A percentile compares a stretch with the other conserved stretches of the same genome.
Conservation (phyloP, 2,888 invertebrate genomes). For the Cecidostiba fungosa region DNA sequence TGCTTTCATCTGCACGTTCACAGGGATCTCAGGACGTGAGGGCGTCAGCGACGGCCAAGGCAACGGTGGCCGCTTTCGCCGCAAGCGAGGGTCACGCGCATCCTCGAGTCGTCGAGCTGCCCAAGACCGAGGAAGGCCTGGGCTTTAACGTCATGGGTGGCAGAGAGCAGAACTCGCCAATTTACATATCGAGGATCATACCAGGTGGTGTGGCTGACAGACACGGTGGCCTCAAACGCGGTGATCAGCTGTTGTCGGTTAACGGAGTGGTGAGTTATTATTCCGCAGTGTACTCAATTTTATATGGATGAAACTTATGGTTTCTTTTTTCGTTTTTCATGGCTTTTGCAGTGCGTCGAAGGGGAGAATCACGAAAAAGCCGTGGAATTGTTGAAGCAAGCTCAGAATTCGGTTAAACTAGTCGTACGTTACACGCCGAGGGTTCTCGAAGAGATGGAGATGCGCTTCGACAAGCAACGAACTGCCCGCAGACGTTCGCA, state of each 20-base stretch:
- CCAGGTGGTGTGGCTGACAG: conserved; percentile 99
- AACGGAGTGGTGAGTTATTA: conserved; percentile 94
- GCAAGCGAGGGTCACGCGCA: conserved; percentile 99
- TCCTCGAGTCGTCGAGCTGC: conserved; percentile 98
- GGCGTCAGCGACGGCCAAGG: conserved; percentile 99
- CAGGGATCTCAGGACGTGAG: conserved; percentile 95
- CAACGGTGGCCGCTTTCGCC: conserved; percentile 94
- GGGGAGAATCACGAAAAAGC: conserved; percentile 99
- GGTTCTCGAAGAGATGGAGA: conserved; percentile 99
- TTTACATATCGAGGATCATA: conserved; percentile 99
- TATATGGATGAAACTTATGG: background rate
- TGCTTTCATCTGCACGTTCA: background rate
- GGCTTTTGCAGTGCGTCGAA: conserved; percentile 94
- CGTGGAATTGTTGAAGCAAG: conserved; percentile 98
- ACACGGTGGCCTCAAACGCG: conserved; percentile 97
- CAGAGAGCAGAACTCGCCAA: conserved; percentile 99
- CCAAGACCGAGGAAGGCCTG: conserved; percentile 99
- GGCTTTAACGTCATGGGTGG: conserved; percentile 99
- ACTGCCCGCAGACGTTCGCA: conserved; percentile 39
- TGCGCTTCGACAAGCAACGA: conserved; percentile 98
- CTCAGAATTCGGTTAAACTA: conserved; percentile 96
- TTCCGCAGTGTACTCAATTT: background rate
- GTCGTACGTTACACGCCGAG: conserved; percentile 99
- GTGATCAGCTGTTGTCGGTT: conserved; percentile 98
- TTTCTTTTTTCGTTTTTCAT: background rate